Evolutionary conservation across 1,140 invertebrate genomes (phyloP).

Genomic region (Drosophila takahashii): DNA sequence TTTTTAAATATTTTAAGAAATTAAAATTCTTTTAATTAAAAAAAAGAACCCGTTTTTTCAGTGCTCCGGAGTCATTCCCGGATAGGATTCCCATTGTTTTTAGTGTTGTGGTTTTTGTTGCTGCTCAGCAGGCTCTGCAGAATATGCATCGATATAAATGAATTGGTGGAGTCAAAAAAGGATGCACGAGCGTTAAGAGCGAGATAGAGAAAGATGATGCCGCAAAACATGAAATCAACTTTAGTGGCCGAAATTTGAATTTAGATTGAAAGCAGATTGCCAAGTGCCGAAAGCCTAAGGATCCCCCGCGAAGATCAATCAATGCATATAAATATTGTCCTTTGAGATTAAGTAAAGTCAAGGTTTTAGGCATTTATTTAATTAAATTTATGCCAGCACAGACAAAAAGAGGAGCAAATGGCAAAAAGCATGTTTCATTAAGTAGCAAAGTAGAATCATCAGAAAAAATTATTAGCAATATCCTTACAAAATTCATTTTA

Average conservation of each 20-base stretch:
- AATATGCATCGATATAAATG: slow-evolving; percentile 55
- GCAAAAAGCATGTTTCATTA: too few species aligned
- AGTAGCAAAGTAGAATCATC: too few species aligned
- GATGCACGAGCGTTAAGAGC: slow-evolving; percentile 15
- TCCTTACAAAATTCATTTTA: too few species aligned
- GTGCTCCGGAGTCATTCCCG: slow-evolving; percentile 15
- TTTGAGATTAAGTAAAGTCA: too few species aligned
- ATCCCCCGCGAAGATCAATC: not conserved
- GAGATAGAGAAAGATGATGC: not conserved
- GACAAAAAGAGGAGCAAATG: too few species aligned
- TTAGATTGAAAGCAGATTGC: slow-evolving; percentile 21
- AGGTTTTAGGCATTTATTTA: too few species aligned
- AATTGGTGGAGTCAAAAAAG: slow-evolving; percentile 38
- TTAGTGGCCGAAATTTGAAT: slow-evolving; percentile 20
- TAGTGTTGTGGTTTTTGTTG: slow-evolving; percentile 28
- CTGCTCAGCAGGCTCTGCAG: slow-evolving; percentile 35
- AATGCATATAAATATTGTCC: not conserved
- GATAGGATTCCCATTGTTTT: slow-evolving; percentile 42
- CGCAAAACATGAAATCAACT: slow-evolving; percentile 18
- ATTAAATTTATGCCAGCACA: too few species aligned
- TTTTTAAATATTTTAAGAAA: too few species aligned
- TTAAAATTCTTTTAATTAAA: not conserved
- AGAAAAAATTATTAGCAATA: too few species aligned
- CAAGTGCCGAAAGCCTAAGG: not conserved
- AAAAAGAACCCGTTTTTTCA: too few species aligned